phyloP scores from a whole-genome alignment of 2,113 vertebrate genomes.

The Corythaixoides concolor region DNA sequence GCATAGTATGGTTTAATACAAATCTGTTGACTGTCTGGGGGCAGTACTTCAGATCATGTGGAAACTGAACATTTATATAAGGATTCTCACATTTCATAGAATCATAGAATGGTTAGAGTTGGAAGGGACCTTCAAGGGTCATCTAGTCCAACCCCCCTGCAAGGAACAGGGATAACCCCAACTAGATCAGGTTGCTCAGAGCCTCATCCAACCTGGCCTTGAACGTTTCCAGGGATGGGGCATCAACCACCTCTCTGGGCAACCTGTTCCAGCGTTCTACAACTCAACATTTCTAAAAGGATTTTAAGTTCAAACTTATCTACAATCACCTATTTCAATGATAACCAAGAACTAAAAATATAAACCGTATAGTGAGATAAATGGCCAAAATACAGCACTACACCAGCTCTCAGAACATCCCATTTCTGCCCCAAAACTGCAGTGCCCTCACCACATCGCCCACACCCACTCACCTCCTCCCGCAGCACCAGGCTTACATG shows the following conservation, averaged over 20 bases:
- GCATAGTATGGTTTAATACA: neutral
- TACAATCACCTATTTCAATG: neutral
- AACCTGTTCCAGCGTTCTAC: too few species aligned
- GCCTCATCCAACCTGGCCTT: too few species aligned
- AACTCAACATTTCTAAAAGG: neutral
- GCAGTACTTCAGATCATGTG: neutral
- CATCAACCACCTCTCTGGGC: too few species aligned
- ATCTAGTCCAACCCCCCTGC: too few species aligned
- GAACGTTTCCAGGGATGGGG: too few species aligned
- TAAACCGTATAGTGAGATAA: neutral
- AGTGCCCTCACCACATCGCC: fast-evolving
- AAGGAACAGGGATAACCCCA: too few species aligned
- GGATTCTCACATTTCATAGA: too few species aligned
- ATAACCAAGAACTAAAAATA: neutral
- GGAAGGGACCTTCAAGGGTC: too few species aligned
- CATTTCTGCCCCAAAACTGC: neutral
- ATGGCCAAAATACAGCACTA: fast-evolving
- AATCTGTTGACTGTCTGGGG: neutral
- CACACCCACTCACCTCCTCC: neutral
- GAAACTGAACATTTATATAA: neutral
- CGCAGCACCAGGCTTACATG: fast-evolving
- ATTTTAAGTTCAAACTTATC: neutral
- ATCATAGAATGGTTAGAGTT: too few species aligned
- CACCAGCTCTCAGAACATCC: neutral
- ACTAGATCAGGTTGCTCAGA: too few species aligned